Evolutionary conservation across 2,113 vertebrate genomes (phyloP), one percentile per base, ranked within the genome.

Genomic region (Tiliqua scincoides): DNA sequence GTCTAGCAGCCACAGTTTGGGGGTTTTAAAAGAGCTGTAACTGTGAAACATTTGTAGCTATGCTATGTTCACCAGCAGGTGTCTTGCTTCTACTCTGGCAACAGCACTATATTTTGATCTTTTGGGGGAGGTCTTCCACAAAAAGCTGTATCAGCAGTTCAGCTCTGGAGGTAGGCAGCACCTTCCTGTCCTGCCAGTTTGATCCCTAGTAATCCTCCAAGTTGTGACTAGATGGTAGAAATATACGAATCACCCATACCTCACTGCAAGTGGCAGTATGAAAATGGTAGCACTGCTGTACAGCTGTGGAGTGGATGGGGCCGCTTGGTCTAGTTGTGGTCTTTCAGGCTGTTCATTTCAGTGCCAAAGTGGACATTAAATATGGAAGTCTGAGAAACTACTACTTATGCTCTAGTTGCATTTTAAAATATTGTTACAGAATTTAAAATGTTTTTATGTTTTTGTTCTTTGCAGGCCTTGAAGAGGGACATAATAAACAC

Each of bases 401-500:
- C 7, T 3, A 2, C 43, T 3, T 83, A 17, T 9, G 25, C 2
- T 43, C 17, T 1, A 40, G 4, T 77, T 62, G 14, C 83, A 87
- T 74, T 21, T 82, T 61, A 30, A 1, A 40, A 71, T 30, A 75
- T 52, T 84, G 21, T 90, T 80, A 1, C 20, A 74, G 37, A 71
- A 90, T 11, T 68, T 84, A 52, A 71, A 79, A n/a, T 87, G 4
- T 0, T 68, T 68, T 84, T 74, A 11, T 70, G 6, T 90, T 90
- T 91, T 71, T 86, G 62, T 25, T 0, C 84, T 87, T 81, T 89
- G 6, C 91, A 99, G 98, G 96, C 98, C 91, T 91, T 99, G 88
- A 99, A 98, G 91, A 98, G 98, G 93, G 98, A 99, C 78, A 94
- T 98, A 54, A 91, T 99, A 91, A 98, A 98, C 87, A 98, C 98